Evolutionary conservation across 1,140 invertebrate species (phyloP).

Genomic region (Dendrolimus kikuchii): DNA sequence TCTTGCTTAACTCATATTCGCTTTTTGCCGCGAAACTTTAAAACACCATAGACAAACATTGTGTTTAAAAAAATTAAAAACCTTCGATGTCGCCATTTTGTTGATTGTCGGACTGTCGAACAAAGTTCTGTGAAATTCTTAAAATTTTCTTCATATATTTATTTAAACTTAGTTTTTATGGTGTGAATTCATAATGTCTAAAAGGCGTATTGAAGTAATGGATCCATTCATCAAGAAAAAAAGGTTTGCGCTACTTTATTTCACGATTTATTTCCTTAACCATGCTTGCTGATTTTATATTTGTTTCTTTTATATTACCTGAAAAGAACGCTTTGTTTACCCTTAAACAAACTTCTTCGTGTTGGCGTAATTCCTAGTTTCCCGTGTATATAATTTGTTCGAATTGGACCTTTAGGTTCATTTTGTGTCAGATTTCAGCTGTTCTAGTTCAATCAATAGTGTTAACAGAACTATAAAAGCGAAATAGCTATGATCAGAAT

Average conservation of each 20-base stretch:
- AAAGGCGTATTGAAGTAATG: constrained; percentile 86
- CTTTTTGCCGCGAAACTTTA: too few relatives aligned
- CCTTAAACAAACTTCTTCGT: too few relatives aligned
- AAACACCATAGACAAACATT: neutral
- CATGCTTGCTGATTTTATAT: constrained; percentile 16
- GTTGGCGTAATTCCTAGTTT: too few relatives aligned
- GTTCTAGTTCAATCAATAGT: too few relatives aligned
- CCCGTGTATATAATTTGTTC: too few relatives aligned
- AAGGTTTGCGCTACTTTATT: constrained; percentile 71
- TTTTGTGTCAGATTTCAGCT: too few relatives aligned
- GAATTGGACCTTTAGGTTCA: too few relatives aligned
- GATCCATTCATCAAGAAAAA: constrained; percentile 86
- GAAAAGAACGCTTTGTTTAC: too few relatives aligned
- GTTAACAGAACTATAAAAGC: too few relatives aligned
- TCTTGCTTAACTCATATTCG: too few relatives aligned
- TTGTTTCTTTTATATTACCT: too few relatives aligned
- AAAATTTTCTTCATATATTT: constrained; percentile 29
- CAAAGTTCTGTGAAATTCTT: constrained; percentile 20
- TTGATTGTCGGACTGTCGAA: constrained; percentile 27
- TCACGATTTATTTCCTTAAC: constrained; percentile 19
- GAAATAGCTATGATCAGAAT: too few relatives aligned
- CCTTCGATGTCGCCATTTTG: constrained; percentile 49
- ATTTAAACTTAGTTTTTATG: constrained; percentile 27
- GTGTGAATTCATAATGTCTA: constrained; percentile 77
- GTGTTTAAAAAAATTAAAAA: neutral